Percentiles rank a stretch among this genome's conserved stretches.
Conservation (phyloP, 2,113 vertebrate species). For the Saguinus midas region DNA sequence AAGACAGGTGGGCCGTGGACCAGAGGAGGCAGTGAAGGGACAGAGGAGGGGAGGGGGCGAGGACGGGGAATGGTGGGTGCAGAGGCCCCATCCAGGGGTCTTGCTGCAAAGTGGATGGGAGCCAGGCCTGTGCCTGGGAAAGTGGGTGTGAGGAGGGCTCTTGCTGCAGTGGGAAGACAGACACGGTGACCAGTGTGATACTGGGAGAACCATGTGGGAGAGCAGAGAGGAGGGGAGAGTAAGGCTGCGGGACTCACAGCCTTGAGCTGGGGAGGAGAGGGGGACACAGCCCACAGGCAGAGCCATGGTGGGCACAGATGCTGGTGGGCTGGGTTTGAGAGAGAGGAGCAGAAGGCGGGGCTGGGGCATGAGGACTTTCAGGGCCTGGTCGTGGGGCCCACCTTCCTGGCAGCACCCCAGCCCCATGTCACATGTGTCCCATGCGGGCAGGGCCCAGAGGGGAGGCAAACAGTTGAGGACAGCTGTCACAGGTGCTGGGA, state of each 20-base stretch:
- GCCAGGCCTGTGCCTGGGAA: neutral
- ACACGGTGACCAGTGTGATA: too few species aligned
- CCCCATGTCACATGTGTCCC: neutral
- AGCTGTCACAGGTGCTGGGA: neutral
- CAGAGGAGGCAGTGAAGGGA: neutral
- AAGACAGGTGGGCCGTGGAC: neutral
- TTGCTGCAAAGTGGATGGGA: neutral
- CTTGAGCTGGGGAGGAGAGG: neutral
- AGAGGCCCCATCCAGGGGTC: neutral
- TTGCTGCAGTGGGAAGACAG: neutral
- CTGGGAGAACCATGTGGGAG: neutral
- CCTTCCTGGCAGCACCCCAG: neutral
- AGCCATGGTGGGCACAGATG: accelerated
- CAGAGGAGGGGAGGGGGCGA: neutral
- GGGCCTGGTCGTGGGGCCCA: neutral
- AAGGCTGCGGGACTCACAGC: neutral
- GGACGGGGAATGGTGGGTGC: accelerated
- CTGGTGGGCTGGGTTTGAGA: neutral
- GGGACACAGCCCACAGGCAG: neutral
- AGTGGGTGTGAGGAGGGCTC: too few species aligned
- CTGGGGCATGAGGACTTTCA: neutral
- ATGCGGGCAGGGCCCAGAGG: neutral
- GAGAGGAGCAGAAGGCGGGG: neutral
- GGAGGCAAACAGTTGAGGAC: neutral
- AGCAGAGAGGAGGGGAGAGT: neutral